Base-by-base conservation (phyloP, 2,113 vertebrate genomes). In the Scortum barcoo region DNA sequence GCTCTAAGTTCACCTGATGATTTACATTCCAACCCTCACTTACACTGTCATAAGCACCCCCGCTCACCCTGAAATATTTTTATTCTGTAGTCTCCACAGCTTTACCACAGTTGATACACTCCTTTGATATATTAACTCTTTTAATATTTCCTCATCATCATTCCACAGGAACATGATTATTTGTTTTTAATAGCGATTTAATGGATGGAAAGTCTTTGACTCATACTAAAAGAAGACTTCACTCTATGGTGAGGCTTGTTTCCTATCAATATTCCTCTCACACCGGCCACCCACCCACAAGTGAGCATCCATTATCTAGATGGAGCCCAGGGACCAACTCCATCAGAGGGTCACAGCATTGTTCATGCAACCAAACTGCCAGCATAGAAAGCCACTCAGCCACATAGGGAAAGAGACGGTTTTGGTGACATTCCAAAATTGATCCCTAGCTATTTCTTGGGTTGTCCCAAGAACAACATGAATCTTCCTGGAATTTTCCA, bases 191-290 rank as follows among this genome's bases (percentile, higher is more conserved):
- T 3, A 4, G 13, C 19, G 14, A 26, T 33, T 54, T 63, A 51
- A 63, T 63, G 16, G 42, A 36, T 10, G 22, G 4, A 38, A 74
- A 20, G 30, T 24, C 28, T 24, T 61, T 36, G 20, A 61, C 57
- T 33, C 28, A 12, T 10, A 7, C 50, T 54, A 0, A 7, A 38
- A 42, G 12, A 11, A 26, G 33, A 36, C 33, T 36, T 36, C 33
- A 36, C 33, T 53, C 56, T 69, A 14, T 53, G 19, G 11, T 76
- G 67, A 51, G 20, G 77, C 62, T 58, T n/a, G 20, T 69, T 57
- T 51, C 38, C 20, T 81, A 90, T 92, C 84, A 81, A 78, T 84
- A 89, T 92, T 87, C 74, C 65, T 58, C 66, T 65, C 87, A 81
- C 85, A 76, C 58, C 79, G 51, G 67, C 63, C 36, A 7, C 58